Evolutionary conservation across 2,113 vertebrate species (phyloP).

Genomic region (Takifugu bimaculatus): DNA sequence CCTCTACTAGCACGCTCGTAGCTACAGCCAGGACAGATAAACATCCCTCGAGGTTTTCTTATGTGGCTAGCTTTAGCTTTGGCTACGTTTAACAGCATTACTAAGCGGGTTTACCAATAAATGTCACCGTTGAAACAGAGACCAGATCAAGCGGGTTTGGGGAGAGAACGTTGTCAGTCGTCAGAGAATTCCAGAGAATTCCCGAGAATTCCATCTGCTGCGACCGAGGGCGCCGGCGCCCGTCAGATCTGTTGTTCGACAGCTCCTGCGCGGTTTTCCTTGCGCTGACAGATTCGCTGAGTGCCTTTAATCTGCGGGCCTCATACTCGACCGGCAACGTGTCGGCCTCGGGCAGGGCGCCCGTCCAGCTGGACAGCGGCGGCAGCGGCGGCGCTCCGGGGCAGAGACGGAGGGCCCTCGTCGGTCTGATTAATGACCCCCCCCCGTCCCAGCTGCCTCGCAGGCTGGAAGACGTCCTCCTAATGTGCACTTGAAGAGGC

Average conservation of each 20-base stretch:
- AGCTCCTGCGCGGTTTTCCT: slow-evolving; percentile 48
- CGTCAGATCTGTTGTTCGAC: slow-evolving; percentile 59
- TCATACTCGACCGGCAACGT: slow-evolving; percentile 12
- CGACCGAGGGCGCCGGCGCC: slow-evolving; percentile 55
- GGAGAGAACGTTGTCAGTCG: slow-evolving; percentile 21
- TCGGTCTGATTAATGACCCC: slow-evolving; percentile 45
- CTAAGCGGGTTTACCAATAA: too few species aligned
- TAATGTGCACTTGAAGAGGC: slow-evolving; percentile 26
- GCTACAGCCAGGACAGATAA: too few species aligned
- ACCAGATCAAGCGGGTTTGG: slow-evolving; percentile 18
- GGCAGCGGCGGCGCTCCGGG: background rate
- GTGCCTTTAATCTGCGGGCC: slow-evolving; percentile 60
- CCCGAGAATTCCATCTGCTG: slow-evolving; percentile 46
- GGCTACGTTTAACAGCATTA: too few species aligned
- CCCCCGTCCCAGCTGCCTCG: slow-evolving; percentile 29
- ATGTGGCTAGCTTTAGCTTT: too few species aligned
- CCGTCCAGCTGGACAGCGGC: slow-evolving; percentile 57
- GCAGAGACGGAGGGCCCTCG: slow-evolving; percentile 19
- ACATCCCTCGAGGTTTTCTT: too few species aligned
- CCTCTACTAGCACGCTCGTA: too few species aligned
- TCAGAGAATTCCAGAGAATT: slow-evolving; percentile 27
- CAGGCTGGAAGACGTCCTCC: slow-evolving; percentile 44
- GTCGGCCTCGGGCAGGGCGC: slow-evolving; percentile 41
- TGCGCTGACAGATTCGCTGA: slow-evolving; percentile 43
- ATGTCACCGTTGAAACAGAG: slow-evolving; percentile 15